phyloP scores from a whole-genome alignment of 92 coral and sea anemone genomes.

The Epizoanthus stellaris region DNA sequence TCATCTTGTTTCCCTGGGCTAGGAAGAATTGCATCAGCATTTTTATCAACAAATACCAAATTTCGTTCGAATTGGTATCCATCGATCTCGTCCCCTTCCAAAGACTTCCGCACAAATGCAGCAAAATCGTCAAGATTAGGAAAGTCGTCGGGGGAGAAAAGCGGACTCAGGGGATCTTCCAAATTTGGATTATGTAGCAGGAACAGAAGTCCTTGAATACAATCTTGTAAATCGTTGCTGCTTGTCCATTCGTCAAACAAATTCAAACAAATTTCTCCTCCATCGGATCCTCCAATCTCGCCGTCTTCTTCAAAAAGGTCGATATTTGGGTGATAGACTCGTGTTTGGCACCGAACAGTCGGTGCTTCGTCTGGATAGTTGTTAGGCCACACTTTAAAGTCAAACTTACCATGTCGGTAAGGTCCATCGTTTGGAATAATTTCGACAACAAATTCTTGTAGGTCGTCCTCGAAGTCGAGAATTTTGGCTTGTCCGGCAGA shows the following conservation, averaged over 20 bases:
- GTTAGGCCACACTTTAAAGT: constrained; percentile 52
- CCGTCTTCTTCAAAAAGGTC: constrained; percentile 44
- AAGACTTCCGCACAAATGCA: constrained; percentile 68
- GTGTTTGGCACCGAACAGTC: constrained; percentile 61
- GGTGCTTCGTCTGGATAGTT: constrained; percentile 79
- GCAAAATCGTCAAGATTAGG: constrained; percentile 52
- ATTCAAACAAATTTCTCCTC: constrained; percentile 81
- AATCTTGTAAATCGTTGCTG: constrained; percentile 81
- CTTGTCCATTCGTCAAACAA: constrained; percentile 90
- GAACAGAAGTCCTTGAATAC: constrained; percentile 90
- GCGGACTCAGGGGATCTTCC: constrained; percentile 83
- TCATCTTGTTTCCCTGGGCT: neutral
- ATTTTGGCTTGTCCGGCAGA: constrained; percentile 85
- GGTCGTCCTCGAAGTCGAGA: constrained; percentile 68
- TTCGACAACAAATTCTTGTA: constrained; percentile 72
- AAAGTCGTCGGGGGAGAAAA: constrained; percentile 57
- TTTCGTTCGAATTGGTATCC: constrained; percentile 72
- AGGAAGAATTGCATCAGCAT: neutral
- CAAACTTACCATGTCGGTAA: constrained; percentile 83
- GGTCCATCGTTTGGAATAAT: constrained; percentile 83
- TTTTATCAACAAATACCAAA: constrained; percentile 55
- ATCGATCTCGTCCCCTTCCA: constrained; percentile 82
- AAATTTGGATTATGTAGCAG: constrained; percentile 84
- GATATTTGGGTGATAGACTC: constrained; percentile 92
- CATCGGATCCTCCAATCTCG: neutral